phyloP scores from a whole-genome alignment of 2,113 vertebrate genomes.

The Carassius gibelio region DNA sequence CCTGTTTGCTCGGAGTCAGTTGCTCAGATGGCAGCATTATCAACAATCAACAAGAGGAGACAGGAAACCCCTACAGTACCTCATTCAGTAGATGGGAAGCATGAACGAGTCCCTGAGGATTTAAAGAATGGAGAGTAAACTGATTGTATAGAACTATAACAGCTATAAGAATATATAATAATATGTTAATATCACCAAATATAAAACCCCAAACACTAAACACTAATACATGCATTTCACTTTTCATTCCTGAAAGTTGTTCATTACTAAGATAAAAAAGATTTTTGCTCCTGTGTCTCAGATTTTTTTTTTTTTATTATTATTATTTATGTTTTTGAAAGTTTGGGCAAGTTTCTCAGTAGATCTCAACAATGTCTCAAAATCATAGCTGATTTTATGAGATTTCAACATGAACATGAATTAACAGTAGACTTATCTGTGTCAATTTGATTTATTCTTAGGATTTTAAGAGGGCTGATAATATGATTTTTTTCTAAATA shows the following conservation, averaged over 20 bases:
- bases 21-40: background rate
- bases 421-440: too few species aligned
- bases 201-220: background rate
- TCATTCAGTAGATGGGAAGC: background rate
- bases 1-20: background rate
- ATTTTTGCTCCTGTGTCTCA: background rate
- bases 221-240: background rate
- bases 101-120: constrained; percentile 3
- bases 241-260: background rate
- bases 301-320: background rate
- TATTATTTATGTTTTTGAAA: too few species aligned
- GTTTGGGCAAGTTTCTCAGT: too few species aligned
- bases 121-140: background rate
- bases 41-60: background rate
- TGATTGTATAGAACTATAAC: background rate
- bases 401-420: background rate
- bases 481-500: background rate
- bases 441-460: too few species aligned
- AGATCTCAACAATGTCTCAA: background rate
- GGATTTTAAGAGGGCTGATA: background rate
- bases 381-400: background rate
- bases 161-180: background rate
- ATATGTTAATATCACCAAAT: background rate
- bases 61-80: background rate
- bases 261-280: background rate